These are phyloP conservation scores for Hydractinia echinata DNA, from an alignment of 30 jellyfish, hydroid and myxozoan genomes.

Conservation along the genomic window DNA sequence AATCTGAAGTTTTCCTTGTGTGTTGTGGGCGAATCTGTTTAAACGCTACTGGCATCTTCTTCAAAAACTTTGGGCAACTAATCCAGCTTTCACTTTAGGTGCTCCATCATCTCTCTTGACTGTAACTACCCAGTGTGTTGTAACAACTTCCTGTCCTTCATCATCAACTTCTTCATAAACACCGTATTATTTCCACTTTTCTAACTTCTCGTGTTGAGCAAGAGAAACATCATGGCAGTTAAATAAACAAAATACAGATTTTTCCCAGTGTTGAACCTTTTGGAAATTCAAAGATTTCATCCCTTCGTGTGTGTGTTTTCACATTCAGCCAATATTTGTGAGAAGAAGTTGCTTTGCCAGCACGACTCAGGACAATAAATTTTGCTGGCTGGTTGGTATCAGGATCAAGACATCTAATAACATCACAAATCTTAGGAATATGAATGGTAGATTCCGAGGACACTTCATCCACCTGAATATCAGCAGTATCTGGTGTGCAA, in stretches of 20 bases:
- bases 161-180: conserved; percentile 3
- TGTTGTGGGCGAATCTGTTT: not conserved
- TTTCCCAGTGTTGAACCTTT: not conserved
- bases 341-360: not conserved
- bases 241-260: not conserved
- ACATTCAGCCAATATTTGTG: not conserved
- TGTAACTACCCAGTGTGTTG: not conserved
- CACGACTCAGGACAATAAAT: not conserved
- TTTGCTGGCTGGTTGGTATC: not conserved
- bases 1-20: not conserved
- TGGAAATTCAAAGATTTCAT: not conserved
- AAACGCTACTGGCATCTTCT: no score
- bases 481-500: no score
- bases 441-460: no score
- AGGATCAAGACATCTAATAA: no score
- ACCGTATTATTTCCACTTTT: not conserved
- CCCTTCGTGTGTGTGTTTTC: no score
- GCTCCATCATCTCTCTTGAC: not conserved
- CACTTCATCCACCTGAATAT: no score
- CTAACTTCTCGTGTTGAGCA: not conserved
- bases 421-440: not conserved
- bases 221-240: no score
- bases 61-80: not conserved
- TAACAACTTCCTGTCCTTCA: not conserved
- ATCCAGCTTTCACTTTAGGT: not conserved